A percentile compares a stretch with the other conserved stretches of the same genome.
phyloP scores from a whole-genome alignment of 2,113 vertebrate species.

The Mungos mungo region DNA sequence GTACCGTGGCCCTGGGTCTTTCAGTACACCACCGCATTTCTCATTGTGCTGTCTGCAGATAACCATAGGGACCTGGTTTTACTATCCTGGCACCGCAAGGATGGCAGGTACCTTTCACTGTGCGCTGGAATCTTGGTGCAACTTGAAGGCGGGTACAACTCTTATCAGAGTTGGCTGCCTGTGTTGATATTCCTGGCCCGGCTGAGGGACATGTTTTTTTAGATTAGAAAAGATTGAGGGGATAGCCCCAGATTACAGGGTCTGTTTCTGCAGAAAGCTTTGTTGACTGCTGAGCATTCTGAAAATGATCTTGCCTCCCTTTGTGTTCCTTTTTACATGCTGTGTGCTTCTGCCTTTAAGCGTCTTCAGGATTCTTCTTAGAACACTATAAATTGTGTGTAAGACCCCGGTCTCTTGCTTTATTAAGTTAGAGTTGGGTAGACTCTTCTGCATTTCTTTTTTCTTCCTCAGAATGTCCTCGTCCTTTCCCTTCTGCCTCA shows the following conservation, averaged over 20 bases:
- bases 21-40: neutral
- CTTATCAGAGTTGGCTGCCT: neutral
- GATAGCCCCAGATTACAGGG: neutral
- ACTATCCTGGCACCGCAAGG: neutral
- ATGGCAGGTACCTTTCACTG: neutral
- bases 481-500: neutral
- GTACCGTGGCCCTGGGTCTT: neutral
- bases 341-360: neutral
- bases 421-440: neutral
- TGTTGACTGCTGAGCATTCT: neutral
- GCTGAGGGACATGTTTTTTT: neutral
- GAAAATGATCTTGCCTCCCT: neutral
- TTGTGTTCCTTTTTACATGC: neutral
- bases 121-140: neutral
- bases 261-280: neutral
- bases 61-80: neutral
- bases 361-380: neutral
- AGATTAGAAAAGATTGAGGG: neutral
- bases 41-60: neutral
- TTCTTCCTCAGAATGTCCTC: neutral
- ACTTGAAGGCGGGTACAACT: neutral
- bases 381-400: neutral
- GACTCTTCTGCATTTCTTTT: neutral
- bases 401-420: neutral
- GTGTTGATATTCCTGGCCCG: neutral